phyloP scores from a whole-genome alignment of 2,113 vertebrate species.

The Columba livia region DNA sequence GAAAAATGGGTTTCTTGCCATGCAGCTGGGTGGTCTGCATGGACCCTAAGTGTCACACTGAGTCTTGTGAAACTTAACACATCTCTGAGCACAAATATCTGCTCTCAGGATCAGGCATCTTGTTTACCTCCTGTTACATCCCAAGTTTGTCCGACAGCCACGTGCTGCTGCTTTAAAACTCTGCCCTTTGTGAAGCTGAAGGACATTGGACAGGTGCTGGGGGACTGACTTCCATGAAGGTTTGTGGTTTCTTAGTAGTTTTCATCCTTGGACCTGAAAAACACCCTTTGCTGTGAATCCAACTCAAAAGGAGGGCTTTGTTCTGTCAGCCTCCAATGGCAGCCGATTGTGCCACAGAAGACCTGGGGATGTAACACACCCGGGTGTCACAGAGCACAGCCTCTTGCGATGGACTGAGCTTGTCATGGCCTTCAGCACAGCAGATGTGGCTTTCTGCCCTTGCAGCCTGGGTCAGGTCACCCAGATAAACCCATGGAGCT shows the following conservation, averaged over 20 bases:
- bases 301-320: not conserved
- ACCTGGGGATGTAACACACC: not conserved
- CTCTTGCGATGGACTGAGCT: not conserved
- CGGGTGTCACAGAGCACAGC: not conserved
- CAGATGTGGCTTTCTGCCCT: not conserved
- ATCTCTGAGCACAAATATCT: not conserved
- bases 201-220: not conserved
- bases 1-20: not conserved
- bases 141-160: not conserved
- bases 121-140: not conserved
- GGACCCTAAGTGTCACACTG: not conserved
- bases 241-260: not conserved
- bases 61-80: not conserved
- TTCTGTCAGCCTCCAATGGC: not conserved
- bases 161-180: not conserved
- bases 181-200: not conserved
- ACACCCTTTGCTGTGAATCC: not conserved
- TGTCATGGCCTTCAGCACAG: not conserved
- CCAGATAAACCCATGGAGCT: not conserved
- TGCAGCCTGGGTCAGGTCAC: rapidly evolving
- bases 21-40: conserved; percentile 45
- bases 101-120: not conserved
- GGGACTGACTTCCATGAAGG: not conserved
- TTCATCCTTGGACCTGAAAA: not conserved
- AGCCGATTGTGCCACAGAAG: not conserved